Evolutionary conservation across 2,113 vertebrate species (phyloP).

Genomic region (Perca flavescens): DNA sequence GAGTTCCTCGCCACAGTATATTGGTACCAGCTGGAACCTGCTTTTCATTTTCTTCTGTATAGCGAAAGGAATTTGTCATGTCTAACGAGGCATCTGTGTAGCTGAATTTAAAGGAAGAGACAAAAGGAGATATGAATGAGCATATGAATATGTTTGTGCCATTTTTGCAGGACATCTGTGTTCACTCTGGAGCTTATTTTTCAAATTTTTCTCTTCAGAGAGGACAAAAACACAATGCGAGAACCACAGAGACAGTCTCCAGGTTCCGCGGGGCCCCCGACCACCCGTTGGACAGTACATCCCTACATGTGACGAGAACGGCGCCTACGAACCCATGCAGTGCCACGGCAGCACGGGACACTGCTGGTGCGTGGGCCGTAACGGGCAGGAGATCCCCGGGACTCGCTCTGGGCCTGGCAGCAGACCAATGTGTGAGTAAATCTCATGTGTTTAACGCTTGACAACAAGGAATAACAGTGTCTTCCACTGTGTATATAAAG

Average conservation of each 20-base stretch:
- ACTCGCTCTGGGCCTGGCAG: constrained; percentile 84
- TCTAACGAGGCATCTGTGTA: constrained; percentile 11
- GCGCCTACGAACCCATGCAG: constrained; percentile 89
- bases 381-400: constrained; percentile 90
- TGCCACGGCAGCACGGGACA: constrained; percentile 88
- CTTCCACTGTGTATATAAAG: background rate
- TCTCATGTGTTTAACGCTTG: background rate
- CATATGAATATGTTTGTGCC: background rate
- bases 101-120: constrained; percentile 37
- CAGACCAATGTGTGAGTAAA: constrained; percentile 90
- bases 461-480: constrained; percentile 9
- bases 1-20: constrained; percentile 20
- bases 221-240: constrained; percentile 88
- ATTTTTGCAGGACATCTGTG: background rate
- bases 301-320: constrained; percentile 89
- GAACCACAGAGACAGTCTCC: constrained; percentile 84
- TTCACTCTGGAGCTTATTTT: background rate
- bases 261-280: constrained; percentile 69
- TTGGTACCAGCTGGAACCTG: constrained; percentile 65
- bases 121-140: constrained; percentile 18
- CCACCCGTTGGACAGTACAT: constrained; percentile 81
- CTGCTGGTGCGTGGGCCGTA: constrained; percentile 94
- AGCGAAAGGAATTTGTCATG: constrained; percentile 53
- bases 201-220: constrained; percentile 72
- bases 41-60: constrained; percentile 58